These are phyloP conservation scores for Antennarius striatus DNA, from an alignment of 2,113 vertebrate species.

Conservation along the genomic window DNA sequence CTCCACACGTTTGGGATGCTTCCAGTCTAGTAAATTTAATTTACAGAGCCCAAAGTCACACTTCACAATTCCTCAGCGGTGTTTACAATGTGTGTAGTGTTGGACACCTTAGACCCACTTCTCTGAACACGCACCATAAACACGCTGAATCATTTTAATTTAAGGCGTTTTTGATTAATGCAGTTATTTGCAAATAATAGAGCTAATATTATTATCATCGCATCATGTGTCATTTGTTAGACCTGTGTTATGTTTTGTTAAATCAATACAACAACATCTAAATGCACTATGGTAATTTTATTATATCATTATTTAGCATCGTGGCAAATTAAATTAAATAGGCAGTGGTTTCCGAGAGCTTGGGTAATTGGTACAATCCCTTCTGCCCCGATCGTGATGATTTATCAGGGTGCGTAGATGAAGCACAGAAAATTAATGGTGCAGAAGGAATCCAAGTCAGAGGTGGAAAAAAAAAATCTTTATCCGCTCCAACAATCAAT, in stretches of 20 bases:
- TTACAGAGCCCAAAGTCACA: too few species aligned
- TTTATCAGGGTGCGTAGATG: conserved; percentile 30
- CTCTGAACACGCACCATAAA: too few species aligned
- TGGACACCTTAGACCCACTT: too few species aligned
- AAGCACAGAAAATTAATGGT: background rate
- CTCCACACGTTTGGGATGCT: conserved; percentile 15
- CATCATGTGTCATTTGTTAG: background rate
- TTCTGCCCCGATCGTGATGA: conserved; percentile 12
- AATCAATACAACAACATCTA: background rate
- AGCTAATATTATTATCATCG: background rate
- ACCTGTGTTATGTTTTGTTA: background rate
- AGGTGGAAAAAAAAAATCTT: background rate
- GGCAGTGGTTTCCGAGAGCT: conserved; percentile 3
- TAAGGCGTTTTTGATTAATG: too few species aligned
- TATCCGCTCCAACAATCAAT: background rate
- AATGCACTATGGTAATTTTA: background rate
- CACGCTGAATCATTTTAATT: too few species aligned
- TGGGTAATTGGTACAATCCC: conserved; percentile 24
- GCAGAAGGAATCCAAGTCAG: background rate
- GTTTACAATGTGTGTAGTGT: too few species aligned
- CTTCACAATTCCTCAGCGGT: too few species aligned
- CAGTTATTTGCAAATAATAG: too few species aligned
- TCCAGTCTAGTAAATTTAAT: conserved; percentile 11
- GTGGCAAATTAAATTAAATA: conserved; percentile 31
- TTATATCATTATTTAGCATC: background rate